Evolutionary conservation across 2,113 vertebrate genomes (phyloP), one percentile per base, ranked within the genome.

Genomic region (Beaufortia kweichowensis): DNA sequence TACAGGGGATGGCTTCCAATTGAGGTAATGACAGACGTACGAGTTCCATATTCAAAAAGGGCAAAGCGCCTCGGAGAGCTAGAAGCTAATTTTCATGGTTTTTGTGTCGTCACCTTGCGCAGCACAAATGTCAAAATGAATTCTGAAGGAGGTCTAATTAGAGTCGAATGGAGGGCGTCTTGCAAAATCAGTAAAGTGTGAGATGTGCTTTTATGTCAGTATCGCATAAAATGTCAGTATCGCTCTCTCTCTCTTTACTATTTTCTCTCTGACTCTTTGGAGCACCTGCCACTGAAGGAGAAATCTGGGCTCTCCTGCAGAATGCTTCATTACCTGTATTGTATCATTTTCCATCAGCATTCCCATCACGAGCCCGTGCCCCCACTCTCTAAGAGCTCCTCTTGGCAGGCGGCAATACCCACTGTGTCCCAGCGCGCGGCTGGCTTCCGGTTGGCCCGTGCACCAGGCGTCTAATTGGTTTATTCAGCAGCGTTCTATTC

Each of bases 251-350:
- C 67, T 43, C 57, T 67, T 67, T 60, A 19, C 39, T 43, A 43
- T 50, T 67, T 19, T 29, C 33, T 75, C 64, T 24, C 69, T 17
- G 60, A 41, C 26, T 73, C 56, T 67, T 26, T 62, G 41, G 56
- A 80, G 53, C 78, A 64, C 72, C 73, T 70, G 73, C 69, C 59
- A 41, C 41, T 75, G 76, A 72, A 73, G 59, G 66, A 63, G 39
- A 61, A 64, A 55, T 56, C 64, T 39, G 68, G 69, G 64, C 69
- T 78, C 77, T 80, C 65, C 50, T 61, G 23, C 80, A 80, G 73
- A 80, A 76, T 77, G 71, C 79, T 78, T 85, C 76, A 83, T 85
- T 84, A 82, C 82, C 75, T 82, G 59, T 77, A 85, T 83, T 85
- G 80, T 82, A 80, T 75, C 78, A 79, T 74, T 74, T 79, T 48